Base-by-base conservation (phyloP, 1,140 invertebrate species). In the Bombus superbus region DNA sequence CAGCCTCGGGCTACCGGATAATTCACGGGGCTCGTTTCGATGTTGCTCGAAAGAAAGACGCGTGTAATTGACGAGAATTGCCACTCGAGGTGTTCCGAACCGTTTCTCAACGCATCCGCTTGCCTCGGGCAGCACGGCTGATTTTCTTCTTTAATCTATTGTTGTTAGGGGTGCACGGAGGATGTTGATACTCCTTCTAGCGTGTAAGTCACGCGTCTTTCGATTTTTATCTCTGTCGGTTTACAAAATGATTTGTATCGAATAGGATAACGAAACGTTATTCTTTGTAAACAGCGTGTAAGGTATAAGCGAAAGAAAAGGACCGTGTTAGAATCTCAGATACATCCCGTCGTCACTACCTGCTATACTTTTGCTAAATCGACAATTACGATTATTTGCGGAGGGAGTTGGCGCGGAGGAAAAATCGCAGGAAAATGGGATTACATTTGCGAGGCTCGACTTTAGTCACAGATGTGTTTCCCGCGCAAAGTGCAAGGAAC, bases 51-150 rank as follows among this genome's bases (percentile, higher is more conserved):
- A 83, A 77, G 79, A 89, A 62, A 85, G 78, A 85, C 79, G 78
- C 78, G 79, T 81, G 78, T 85, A 85, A 85, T 85, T 66, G 79
- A 81, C 84, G 78, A 44, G 78, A 73, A 85, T 81, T 85, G 78
- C 84, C 84, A 81, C 84, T 85, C 84, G 79, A 44, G n/a, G 78
- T 75, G 84, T 66, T 38, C 42, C 38, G 47, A 59, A 57, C 57
- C 59, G 59, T 83, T 83, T 35, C 81, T 66, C 32, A 64, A 64
- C 57, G 75, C 59, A 78, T 78, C 75, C 75, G 75, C 38, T 32
- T 15, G 75, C 75, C 75, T 42, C 28, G 35, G 71, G 71, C 71
- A 32, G 28, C 42, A 3, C 28, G 28, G 38, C 3, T 62, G 57
- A 59, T 74, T 74, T 62, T 62, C 35, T 77, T n/a, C 25, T n/a